phyloP scores from a whole-genome alignment of 2,113 vertebrate genomes.

The Carassius gibelio region DNA sequence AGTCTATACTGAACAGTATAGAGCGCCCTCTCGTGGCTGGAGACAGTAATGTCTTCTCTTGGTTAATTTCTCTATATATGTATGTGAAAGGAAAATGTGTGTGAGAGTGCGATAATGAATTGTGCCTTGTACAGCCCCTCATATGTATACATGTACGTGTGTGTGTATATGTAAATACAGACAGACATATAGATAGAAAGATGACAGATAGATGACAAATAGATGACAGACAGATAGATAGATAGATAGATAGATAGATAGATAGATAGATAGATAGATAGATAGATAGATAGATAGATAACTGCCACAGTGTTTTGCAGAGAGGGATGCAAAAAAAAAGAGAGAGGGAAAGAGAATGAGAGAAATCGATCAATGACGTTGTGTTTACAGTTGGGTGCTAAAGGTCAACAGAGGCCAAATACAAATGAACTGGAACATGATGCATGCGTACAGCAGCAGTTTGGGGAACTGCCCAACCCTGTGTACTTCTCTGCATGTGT shows the following conservation, averaged over 20 bases:
- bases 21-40: too few species aligned
- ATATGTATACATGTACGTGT: too few species aligned
- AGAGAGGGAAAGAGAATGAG: neutral
- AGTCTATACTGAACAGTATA: too few species aligned
- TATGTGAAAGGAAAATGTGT: too few species aligned
- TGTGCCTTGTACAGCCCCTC: too few species aligned
- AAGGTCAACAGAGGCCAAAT: constrained; percentile 41
- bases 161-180: too few species aligned
- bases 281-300: neutral
- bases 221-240: too few species aligned
- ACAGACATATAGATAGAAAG: too few species aligned
- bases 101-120: too few species aligned
- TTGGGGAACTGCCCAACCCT: neutral
- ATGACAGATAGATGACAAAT: too few species aligned
- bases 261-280: neutral
- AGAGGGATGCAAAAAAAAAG: neutral
- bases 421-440: constrained; percentile 34
- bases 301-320: neutral
- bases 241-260: neutral
- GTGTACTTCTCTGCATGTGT: constrained; percentile 21
- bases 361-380: neutral
- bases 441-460: neutral
- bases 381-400: constrained; percentile 28
- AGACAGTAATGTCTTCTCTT: too few species aligned
- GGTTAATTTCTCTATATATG: too few species aligned